Evolutionary conservation across 2,888 invertebrate species (phyloP), one percentile per base, ranked within the genome.

Genomic region (Acheta domesticus): DNA sequence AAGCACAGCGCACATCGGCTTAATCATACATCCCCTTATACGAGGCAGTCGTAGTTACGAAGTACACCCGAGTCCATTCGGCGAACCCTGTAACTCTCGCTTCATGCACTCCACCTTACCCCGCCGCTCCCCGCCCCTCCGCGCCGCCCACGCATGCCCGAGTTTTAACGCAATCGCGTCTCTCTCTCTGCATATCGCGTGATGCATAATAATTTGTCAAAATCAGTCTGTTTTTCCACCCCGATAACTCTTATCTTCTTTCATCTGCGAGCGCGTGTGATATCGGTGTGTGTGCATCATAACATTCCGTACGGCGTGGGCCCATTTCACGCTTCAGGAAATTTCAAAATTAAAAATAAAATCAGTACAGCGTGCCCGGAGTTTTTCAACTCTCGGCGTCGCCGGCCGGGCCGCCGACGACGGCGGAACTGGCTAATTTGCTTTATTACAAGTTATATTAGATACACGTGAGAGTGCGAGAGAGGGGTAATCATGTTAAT

Each of bases 141-240:
- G 62, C 4, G 14, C n/a, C n/a, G 14, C 62, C 62, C 16, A 62
- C 62, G 62, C 62, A 62, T 62, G 62, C 62, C 62, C 62, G n/a
- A 19, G 62, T n/a, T 36, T 36, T 36, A 36, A 36, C 36, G 36
- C 36, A 36, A 8, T 36, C 36, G 36, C 36, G 36, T 36, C 36
- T 36, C 36, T 5, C 36, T 36, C 36, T 36, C 36, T 36, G 36
- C 36, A 36, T 62, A 62, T 62, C 62, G 62, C n/a, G 62, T 62
- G 62, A 62, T 62, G 62, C 62, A 62, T 62, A 62, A 62, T 62
- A 62, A 62, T 62, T 62, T 62, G 62, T 62, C 62, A 62, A 62
- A 62, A 62, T 62, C 62, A 62, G 62, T 62, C 62, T n/a, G 62
- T 62, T 62, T 62, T 62, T 62, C 62, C 62, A n/a, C 62, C 62